A percentile compares a stretch with the other conserved stretches of the same genome.
These are phyloP conservation scores for Cranoglanis bouderius DNA, from an alignment of 2,113 vertebrate species.

Conservation along the genomic window DNA sequence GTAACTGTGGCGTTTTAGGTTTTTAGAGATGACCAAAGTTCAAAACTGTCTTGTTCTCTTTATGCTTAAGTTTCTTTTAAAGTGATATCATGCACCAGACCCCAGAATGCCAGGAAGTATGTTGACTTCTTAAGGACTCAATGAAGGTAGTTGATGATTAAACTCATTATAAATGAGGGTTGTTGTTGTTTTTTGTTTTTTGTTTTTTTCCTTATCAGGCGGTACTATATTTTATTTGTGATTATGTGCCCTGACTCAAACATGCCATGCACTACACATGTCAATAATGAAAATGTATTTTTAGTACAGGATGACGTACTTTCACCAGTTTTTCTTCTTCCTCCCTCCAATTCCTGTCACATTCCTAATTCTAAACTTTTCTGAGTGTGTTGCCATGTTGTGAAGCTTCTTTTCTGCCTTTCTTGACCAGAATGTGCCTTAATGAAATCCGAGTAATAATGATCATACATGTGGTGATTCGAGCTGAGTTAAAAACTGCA, in stretches of 20 bases:
- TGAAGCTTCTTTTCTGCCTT: slow-evolving; percentile 55
- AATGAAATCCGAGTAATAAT: slow-evolving; percentile 51
- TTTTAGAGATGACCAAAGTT: slow-evolving; percentile 43
- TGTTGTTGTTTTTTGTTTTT: neutral
- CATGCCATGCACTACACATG: slow-evolving; percentile 31
- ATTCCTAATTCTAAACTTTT: slow-evolving; percentile 47
- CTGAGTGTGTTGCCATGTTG: slow-evolving; percentile 19
- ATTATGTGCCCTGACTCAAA: slow-evolving; percentile 28
- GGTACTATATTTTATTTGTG: slow-evolving; percentile 39
- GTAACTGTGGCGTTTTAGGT: slow-evolving; percentile 5
- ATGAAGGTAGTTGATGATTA: slow-evolving; percentile 7
- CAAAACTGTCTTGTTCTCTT: neutral
- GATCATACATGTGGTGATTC: slow-evolving; percentile 40
- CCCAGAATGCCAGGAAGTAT: neutral
- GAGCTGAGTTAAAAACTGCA: slow-evolving; percentile 41
- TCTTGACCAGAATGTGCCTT: slow-evolving; percentile 68
- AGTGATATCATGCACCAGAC: neutral
- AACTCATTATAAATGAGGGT: neutral
- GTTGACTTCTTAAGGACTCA: neutral
- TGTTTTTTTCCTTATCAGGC: neutral
- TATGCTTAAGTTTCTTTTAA: slow-evolving; percentile 5
- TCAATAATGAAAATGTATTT: slow-evolving; percentile 18
- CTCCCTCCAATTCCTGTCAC: slow-evolving; percentile 1
- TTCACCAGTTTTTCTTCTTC: neutral
- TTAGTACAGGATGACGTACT: neutral